These are phyloP conservation scores for Cantharis lateralis DNA, from an alignment of 2,888 invertebrate genomes.

Conservation along the genomic window DNA sequence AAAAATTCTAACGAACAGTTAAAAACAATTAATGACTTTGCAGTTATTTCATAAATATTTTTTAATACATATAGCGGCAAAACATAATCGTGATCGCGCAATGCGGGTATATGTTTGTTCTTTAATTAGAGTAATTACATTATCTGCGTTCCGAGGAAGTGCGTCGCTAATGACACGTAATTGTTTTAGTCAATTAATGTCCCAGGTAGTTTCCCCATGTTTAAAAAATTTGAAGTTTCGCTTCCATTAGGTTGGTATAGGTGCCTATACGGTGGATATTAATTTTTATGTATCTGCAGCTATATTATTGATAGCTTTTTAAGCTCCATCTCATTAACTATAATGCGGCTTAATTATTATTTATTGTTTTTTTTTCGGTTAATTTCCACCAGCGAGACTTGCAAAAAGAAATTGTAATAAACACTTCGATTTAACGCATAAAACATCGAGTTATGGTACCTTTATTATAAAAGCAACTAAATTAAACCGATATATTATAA, in stretches of 20 bases:
- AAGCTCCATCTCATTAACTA: constrained; percentile 20
- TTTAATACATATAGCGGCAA: constrained; percentile 4
- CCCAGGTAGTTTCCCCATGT: constrained; percentile 2
- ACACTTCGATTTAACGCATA: constrained; percentile 41
- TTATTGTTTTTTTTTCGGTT: constrained; percentile 22
- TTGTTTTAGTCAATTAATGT: constrained; percentile 42
- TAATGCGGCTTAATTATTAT: constrained; percentile 26
- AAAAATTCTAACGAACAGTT: not conserved
- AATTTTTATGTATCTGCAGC: not conserved
- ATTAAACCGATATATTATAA: constrained; percentile 41
- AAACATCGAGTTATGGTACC: constrained; percentile 36
- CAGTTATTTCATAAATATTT: not conserved
- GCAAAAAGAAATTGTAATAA: constrained; percentile 42
- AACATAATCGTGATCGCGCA: constrained; percentile 21
- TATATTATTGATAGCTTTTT: constrained; percentile 2
- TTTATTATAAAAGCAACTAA: constrained; percentile 36
- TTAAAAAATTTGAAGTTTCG: not conserved
- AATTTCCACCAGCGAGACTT: constrained; percentile 32
- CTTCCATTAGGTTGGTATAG: not conserved
- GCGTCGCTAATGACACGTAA: constrained; percentile 51
- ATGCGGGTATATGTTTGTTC: constrained; percentile 36
- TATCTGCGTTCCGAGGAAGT: constrained; percentile 51
- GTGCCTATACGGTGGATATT: no score
- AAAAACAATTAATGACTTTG: not conserved
- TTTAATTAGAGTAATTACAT: constrained; percentile 43